These are phyloP conservation scores for Sylvia borin DNA, from an alignment of 2,797 vertebrate genomes.

Conservation along the genomic window DNA sequence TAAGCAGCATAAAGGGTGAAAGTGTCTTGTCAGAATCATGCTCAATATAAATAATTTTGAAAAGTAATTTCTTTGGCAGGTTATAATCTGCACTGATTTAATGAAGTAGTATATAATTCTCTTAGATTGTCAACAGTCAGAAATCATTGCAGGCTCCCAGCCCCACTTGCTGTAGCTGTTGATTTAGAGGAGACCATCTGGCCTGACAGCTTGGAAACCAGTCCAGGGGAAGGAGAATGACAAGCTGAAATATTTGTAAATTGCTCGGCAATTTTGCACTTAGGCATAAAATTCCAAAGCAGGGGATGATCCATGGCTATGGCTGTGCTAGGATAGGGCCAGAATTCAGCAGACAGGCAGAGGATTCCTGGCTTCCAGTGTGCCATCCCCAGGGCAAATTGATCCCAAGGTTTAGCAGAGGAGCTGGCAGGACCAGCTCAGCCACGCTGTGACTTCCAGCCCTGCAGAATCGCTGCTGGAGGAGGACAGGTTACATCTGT, in stretches of 20 bases:
- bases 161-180: conserved; percentile 34
- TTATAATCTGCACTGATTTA: conserved; percentile 47
- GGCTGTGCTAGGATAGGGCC: not conserved
- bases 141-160: conserved; percentile 57
- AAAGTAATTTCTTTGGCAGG: conserved; percentile 47
- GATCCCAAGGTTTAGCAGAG: not conserved
- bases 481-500: not conserved
- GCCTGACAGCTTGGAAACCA: conserved; percentile 65
- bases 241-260: conserved; percentile 66
- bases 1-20: not conserved
- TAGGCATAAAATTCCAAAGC: conserved; percentile 8
- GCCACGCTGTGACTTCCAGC: not conserved
- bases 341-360: not conserved
- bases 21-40: not conserved
- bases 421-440: not conserved
- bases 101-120: conserved; percentile 35
- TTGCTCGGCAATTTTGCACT: conserved; percentile 34
- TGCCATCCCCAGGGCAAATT: not conserved
- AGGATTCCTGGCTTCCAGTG: not conserved
- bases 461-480: not conserved
- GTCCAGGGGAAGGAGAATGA: conserved; percentile 48
- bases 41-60: not conserved
- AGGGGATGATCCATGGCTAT: not conserved
- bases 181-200: conserved; percentile 73
- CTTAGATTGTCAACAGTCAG: conserved; percentile 35